These are phyloP conservation scores for Peucedramus taeniatus DNA, from an alignment of 2,113 vertebrate species.

Conservation along the genomic window DNA sequence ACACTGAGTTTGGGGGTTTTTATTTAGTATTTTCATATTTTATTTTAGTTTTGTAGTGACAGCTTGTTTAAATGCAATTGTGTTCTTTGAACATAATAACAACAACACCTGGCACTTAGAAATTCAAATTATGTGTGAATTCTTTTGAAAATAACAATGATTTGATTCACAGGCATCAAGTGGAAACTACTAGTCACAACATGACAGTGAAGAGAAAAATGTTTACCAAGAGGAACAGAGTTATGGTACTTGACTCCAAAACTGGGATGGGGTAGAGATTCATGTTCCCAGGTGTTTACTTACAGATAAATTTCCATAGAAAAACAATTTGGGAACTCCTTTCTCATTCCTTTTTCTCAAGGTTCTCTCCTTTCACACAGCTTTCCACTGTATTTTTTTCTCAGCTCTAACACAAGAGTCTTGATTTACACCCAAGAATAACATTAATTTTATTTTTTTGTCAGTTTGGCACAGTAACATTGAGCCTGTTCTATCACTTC, in stretches of 20 bases:
- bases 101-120: constrained; percentile 4
- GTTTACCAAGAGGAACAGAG: not conserved
- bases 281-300: not conserved
- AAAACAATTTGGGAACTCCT: not conserved
- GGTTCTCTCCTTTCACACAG: not conserved
- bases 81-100: not conserved
- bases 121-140: not conserved
- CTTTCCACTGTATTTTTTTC: not conserved
- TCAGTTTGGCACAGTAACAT: not conserved
- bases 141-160: not conserved
- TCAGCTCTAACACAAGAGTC: not conserved
- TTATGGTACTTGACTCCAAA: not conserved
- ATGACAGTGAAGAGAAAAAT: not conserved
- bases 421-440: not conserved
- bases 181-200: constrained; percentile 11
- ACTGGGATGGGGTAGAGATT: not conserved
- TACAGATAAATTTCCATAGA: not conserved
- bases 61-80: not conserved
- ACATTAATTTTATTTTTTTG: not conserved
- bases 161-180: not conserved
- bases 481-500: not conserved
- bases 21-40: not conserved
- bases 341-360: not conserved
- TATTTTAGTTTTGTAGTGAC: not conserved
- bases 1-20: not conserved